Evolutionary conservation across 2,113 vertebrate genomes (phyloP).

Genomic region (Puntigrus tetrazona): DNA sequence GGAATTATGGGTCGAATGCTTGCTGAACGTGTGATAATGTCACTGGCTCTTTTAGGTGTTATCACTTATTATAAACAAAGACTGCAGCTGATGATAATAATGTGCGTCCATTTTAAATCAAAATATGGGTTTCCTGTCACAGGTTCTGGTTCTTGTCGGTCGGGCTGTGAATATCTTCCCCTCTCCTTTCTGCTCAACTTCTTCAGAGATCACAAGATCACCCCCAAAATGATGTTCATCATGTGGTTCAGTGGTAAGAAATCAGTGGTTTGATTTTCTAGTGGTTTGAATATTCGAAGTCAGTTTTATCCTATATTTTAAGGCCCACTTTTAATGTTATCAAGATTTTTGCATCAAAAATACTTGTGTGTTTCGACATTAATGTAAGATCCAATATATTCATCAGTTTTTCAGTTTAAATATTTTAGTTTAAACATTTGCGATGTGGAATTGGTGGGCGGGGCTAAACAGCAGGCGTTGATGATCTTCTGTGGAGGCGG

Average conservation of each 20-base stretch:
- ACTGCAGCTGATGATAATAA: neutral
- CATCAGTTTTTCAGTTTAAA: too few species aligned
- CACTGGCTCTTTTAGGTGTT: neutral
- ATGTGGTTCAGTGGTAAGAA: constrained; percentile 99
- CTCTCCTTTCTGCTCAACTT: constrained; percentile 96
- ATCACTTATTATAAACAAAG: neutral
- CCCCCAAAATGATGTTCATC: constrained; percentile 99
- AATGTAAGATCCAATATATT: too few species aligned
- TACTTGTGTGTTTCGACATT: too few species aligned
- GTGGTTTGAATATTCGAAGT: neutral
- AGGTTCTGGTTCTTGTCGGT: constrained; percentile 93
- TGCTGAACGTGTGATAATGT: neutral
- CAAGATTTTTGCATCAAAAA: too few species aligned
- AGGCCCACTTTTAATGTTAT: too few species aligned
- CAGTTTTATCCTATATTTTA: neutral
- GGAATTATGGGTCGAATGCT: neutral
- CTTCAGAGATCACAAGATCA: constrained; percentile 98
- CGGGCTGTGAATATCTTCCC: constrained; percentile 95
- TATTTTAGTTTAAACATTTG: too few species aligned
- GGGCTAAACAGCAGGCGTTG: too few species aligned
- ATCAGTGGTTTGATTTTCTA: neutral
- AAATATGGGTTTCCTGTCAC: constrained; percentile 10
- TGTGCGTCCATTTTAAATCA: neutral
- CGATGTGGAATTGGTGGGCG: too few species aligned
- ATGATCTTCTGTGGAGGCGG: too few species aligned